Evolutionary conservation across 1,140 invertebrate genomes (phyloP).

Genomic region (Parapsyche elsis): DNA sequence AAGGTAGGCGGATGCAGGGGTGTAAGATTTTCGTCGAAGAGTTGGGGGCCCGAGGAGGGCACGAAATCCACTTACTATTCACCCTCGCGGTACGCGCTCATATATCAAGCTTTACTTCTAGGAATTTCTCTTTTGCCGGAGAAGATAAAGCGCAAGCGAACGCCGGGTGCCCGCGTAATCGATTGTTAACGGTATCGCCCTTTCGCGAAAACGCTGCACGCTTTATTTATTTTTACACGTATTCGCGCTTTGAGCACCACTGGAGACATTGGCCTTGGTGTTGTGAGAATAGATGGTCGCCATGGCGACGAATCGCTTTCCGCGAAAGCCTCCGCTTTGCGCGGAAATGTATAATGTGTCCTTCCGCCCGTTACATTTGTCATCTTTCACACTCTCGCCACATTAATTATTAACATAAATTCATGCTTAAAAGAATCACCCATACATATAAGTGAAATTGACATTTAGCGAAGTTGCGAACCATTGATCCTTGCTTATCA

Average conservation of each 20-base stretch:
- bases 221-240: neutral
- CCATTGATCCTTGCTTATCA: no score
- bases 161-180: no score
- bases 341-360: neutral
- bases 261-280: slow-evolving; percentile 42
- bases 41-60: neutral
- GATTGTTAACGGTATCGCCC: no score
- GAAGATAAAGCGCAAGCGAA: neutral
- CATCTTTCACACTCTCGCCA: no score
- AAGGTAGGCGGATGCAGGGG: neutral
- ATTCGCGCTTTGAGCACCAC: slow-evolving; percentile 21
- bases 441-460: no score
- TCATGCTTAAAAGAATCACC: no score
- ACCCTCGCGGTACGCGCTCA: neutral
- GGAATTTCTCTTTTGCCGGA: neutral
- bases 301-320: slow-evolving; percentile 24
- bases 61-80: slow-evolving; percentile 19
- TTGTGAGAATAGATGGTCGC: slow-evolving; percentile 32
- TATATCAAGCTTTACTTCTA: neutral
- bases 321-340: slow-evolving; percentile 13
- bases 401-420: no score
- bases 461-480: no score
- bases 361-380: no score
- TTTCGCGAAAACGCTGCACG: no score
- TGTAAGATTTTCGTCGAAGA: no score